These are phyloP conservation scores for Gnatocerus cornutus DNA, from an alignment of 2,888 invertebrate genomes.

Conservation along the genomic window DNA sequence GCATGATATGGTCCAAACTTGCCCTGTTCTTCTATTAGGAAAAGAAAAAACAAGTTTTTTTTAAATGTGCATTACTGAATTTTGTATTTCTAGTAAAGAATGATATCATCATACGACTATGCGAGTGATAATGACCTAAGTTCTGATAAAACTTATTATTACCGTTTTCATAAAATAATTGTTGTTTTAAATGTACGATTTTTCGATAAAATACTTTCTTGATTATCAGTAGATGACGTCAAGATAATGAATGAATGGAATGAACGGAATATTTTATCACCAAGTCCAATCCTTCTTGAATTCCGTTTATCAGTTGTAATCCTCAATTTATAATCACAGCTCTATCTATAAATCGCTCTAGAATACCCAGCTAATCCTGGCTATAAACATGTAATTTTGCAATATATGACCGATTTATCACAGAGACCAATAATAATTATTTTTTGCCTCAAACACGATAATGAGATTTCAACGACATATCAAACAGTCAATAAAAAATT, in stretches of 20 bases:
- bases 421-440: not conserved
- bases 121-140: too few relatives aligned
- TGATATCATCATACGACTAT: too few relatives aligned
- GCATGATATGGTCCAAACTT: too few relatives aligned
- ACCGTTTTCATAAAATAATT: not conserved
- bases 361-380: not conserved
- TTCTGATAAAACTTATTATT: too few relatives aligned
- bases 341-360: not conserved
- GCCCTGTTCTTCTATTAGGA: too few relatives aligned
- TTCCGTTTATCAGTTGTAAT: not conserved
- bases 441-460: not conserved
- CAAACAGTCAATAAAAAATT: slow-evolving; percentile 23
- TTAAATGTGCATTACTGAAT: too few relatives aligned
- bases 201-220: slow-evolving; percentile 23
- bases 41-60: too few relatives aligned
- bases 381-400: slow-evolving; percentile 2
- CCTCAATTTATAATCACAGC: not conserved
- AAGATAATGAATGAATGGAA: not conserved
- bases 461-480: not conserved
- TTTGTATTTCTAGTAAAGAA: too few relatives aligned
- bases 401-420: not conserved
- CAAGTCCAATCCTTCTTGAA: too few relatives aligned
- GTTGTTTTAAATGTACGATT: not conserved
- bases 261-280: not conserved
- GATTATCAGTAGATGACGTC: slow-evolving; percentile 21